Conservation (phyloP, 2,113 vertebrate genomes). For the Lichenostomus cassidix region DNA sequence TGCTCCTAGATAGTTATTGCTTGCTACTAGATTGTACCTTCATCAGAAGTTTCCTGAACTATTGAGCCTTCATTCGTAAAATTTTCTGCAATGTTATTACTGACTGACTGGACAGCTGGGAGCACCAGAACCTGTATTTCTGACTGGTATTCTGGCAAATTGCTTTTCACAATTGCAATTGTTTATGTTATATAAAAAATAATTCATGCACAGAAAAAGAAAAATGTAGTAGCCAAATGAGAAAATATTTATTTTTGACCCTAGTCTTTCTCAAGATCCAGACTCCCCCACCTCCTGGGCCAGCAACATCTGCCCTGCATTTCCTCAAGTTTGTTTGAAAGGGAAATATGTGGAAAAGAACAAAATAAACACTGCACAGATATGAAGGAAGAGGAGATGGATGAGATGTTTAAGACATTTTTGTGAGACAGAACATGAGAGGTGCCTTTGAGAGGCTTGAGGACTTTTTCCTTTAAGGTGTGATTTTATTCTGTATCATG, state of each 20-base stretch:
- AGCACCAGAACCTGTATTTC: neutral
- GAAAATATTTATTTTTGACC: neutral
- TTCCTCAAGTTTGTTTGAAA: neutral
- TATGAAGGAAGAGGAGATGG: neutral
- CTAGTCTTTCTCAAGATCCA: neutral
- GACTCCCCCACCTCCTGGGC: neutral
- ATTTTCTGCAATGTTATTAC: neutral
- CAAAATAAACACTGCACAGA: neutral
- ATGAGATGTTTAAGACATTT: neutral
- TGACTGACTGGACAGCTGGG: neutral
- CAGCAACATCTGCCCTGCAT: neutral
- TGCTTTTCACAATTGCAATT: neutral
- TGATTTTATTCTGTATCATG: neutral
- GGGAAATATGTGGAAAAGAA: neutral
- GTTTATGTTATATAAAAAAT: neutral
- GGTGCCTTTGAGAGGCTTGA: neutral
- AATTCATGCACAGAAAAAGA: neutral
- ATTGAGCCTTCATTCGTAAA: neutral
- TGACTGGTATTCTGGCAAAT: neutral
- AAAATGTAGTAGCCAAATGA: neutral
- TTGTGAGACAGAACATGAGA: neutral
- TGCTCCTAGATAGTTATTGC: neutral
- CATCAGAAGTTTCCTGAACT: neutral
- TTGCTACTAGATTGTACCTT: neutral
- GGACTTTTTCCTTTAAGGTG: neutral